These are phyloP conservation scores for Ptyas mucosa DNA, from an alignment of 2,113 vertebrate genomes.

Conservation along the genomic window DNA sequence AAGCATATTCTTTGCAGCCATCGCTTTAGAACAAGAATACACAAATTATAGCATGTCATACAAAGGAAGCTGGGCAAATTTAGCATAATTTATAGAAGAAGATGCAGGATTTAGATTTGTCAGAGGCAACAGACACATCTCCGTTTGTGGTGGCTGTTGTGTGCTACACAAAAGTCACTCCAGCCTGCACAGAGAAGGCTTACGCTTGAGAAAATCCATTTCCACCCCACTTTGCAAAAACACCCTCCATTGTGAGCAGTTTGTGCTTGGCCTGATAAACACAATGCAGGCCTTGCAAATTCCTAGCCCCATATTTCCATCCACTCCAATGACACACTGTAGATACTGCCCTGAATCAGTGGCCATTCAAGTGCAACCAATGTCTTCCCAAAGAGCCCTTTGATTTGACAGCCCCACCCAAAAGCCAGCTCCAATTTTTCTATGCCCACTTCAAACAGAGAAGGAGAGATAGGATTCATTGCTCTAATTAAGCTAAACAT, in stretches of 20 bases:
- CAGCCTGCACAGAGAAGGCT: background rate
- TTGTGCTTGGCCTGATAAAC: background rate
- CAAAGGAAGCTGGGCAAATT: background rate
- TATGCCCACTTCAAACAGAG: conserved; percentile 30
- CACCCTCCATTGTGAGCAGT: background rate
- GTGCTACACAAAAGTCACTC: background rate
- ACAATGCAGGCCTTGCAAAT: background rate
- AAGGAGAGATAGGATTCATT: background rate
- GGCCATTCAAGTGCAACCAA: conserved; percentile 56
- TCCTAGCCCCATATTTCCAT: conserved; percentile 37
- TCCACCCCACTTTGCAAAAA: background rate
- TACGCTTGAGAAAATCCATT: background rate
- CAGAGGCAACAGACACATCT: background rate
- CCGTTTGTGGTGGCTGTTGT: background rate
- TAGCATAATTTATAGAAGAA: background rate
- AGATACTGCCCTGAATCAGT: conserved; percentile 60
- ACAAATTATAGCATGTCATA: background rate
- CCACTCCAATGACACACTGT: conserved; percentile 17
- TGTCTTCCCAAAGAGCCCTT: conserved; percentile 39
- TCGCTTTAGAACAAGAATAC: background rate
- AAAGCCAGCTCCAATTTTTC: conserved; percentile 39
- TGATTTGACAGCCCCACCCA: conserved; percentile 42
- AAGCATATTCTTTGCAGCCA: background rate
- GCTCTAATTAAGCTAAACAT: background rate
- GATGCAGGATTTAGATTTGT: background rate